Percentiles rank a stretch among this genome's conserved stretches.
Evolutionary conservation across 2,888 invertebrate species (phyloP).

Genomic region (Lasioglossum oenotherae): DNA sequence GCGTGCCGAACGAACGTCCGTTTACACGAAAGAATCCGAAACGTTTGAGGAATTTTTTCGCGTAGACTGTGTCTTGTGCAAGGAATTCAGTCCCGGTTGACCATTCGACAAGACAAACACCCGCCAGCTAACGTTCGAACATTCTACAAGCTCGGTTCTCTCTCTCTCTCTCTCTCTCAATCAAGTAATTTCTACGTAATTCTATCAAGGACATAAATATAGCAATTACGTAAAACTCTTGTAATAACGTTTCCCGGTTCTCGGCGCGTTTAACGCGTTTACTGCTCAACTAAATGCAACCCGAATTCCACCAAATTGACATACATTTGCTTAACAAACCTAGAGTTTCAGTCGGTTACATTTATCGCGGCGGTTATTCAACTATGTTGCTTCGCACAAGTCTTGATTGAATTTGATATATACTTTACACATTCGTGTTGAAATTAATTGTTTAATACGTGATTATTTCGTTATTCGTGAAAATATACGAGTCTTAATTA

Average conservation of each 20-base stretch:
- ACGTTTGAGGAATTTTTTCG: background rate
- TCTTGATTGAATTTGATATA: background rate
- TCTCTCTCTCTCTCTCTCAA: background rate
- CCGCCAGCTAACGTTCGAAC: background rate
- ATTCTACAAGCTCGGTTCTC: background rate
- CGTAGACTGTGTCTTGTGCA: background rate
- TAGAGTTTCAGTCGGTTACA: background rate
- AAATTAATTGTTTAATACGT: background rate
- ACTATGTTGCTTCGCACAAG: background rate
- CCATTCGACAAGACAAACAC: constrained; percentile 3
- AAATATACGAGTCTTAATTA: background rate
- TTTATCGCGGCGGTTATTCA: background rate
- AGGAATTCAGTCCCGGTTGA: background rate
- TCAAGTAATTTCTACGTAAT: background rate
- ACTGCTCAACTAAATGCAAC: background rate
- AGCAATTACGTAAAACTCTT: constrained; percentile 2
- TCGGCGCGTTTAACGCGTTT: background rate
- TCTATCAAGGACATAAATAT: background rate
- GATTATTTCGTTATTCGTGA: background rate
- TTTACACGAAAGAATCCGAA: constrained; percentile 8
- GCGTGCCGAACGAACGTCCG: constrained; percentile 4
- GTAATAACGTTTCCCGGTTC: background rate
- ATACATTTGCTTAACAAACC: background rate
- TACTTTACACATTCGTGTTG: background rate
- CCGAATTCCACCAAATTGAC: background rate